A percentile compares a stretch with the other conserved stretches of the same genome.
Conservation (phyloP, 2,113 vertebrate genomes). For the Tragelaphus buxtoni region DNA sequence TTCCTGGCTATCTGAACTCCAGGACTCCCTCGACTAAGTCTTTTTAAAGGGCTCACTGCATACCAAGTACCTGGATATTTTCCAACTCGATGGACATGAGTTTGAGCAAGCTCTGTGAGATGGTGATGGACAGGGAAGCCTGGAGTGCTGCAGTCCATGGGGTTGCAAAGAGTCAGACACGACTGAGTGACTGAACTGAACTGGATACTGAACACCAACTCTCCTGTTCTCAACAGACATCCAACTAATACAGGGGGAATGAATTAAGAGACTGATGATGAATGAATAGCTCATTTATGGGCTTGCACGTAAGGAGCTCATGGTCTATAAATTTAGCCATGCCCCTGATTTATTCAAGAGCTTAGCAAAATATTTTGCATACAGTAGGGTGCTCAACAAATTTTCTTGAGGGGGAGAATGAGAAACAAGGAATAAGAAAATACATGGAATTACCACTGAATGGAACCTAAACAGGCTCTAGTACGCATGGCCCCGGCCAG, state of each 20-base stretch:
- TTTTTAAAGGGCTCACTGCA: not conserved
- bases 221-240: not conserved
- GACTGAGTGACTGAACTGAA: not conserved
- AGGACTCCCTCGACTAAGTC: not conserved
- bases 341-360: not conserved
- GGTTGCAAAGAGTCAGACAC: rapidly evolving
- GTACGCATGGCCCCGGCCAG: rapidly evolving
- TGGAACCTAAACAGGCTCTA: not conserved
- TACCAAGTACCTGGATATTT: not conserved
- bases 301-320: not conserved
- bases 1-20: not conserved
- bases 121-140: not conserved
- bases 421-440: not conserved
- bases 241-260: not conserved
- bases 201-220: not conserved
- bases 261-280: not conserved
- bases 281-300: rapidly evolving
- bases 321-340: not conserved
- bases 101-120: not conserved
- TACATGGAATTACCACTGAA: not conserved
- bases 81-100: not conserved
- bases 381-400: not conserved
- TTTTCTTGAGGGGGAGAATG: not conserved
- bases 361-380: not conserved
- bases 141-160: not conserved